These are phyloP conservation scores for Colletes latitarsis DNA, from an alignment of 1,140 invertebrate species.

Conservation along the genomic window DNA sequence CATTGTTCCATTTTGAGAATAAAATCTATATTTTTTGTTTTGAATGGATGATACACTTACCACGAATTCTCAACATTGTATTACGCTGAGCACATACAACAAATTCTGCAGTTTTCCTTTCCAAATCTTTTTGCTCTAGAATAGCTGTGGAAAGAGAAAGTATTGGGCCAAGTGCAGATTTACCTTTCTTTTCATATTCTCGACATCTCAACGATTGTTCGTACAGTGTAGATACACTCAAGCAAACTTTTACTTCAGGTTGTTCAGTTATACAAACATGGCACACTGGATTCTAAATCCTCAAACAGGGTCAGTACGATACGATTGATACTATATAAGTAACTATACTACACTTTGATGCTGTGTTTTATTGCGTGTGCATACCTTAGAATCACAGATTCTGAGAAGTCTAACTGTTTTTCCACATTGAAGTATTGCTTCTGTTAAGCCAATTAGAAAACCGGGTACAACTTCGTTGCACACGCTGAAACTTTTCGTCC, in stretches of 20 bases:
- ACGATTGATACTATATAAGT: neutral
- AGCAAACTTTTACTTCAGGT: constrained; percentile 82
- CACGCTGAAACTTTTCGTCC: constrained; percentile 83
- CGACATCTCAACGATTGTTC: constrained; percentile 81
- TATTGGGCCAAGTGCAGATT: constrained; percentile 65
- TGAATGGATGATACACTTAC: constrained; percentile 41
- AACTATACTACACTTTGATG: neutral
- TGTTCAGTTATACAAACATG: constrained; percentile 80
- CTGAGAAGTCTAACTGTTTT: constrained; percentile 84
- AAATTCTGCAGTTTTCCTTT: constrained; percentile 68
- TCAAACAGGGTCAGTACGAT: neutral
- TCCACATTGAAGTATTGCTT: constrained; percentile 84
- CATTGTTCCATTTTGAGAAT: neutral
- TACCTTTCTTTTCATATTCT: constrained; percentile 76
- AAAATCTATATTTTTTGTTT: neutral
- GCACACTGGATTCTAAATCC: constrained; percentile 82
- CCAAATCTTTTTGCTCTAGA: constrained; percentile 66
- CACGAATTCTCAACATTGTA: constrained; percentile 67
- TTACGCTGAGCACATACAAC: constrained; percentile 71
- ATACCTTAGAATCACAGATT: constrained; percentile 83
- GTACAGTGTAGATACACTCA: constrained; percentile 81
- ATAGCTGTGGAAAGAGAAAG: constrained; percentile 72
- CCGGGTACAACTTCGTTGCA: constrained; percentile 82
- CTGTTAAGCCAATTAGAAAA: constrained; percentile 81
- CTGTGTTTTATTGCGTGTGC: neutral